Evolutionary conservation across 2,797 vertebrate genomes (phyloP), one percentile per base, ranked within the genome.

Genomic region (Champsocephalus esox): DNA sequence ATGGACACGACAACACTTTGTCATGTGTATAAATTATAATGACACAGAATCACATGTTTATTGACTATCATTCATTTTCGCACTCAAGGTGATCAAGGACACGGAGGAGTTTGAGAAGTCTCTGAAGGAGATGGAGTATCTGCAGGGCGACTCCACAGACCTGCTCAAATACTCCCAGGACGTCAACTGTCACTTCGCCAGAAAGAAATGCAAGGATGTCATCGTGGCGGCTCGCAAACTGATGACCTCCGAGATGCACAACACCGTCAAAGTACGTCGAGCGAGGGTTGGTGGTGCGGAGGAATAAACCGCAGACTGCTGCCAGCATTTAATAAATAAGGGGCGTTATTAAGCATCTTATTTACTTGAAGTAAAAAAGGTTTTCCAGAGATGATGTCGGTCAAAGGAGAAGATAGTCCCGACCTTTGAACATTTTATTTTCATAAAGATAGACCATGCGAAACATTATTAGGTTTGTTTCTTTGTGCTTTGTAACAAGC

Each of bases 171-270:
- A 99, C 0, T 97, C 98, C 57, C 93, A 96, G n/a, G 97, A 99
- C 0, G 94, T 99, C 77, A 97, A 99, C 80, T 95, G 95, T 80
- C 98, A 99, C 80, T 99, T 99, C 76, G 97, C 98, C 83, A 98
- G 96, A 91, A 99, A 97, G 89, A 99, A 99, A 86, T 99, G 98
- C 92, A 97, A 96, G 74, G 98, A 99, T 12, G 97, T 99, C 57
- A 97, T 99, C 1, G 96, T 97, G 79, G 92, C 95, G 0, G 98
- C 98, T 0, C 96, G 98, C 64, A 97, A 93, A 70, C 93, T 99
- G 70, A 99, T 99, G 98, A 99, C 97, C 21, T 97, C 97, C 45
- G 97, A 99, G 89, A 98, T 99, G 91, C 98, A 99, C 92, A 96
- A 98, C 82, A 99, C 98, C 0, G 94, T 99, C 16, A 97, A 97